phyloP scores from a whole-genome alignment of 2,888 invertebrate species.

The Thymelicus lineola region DNA sequence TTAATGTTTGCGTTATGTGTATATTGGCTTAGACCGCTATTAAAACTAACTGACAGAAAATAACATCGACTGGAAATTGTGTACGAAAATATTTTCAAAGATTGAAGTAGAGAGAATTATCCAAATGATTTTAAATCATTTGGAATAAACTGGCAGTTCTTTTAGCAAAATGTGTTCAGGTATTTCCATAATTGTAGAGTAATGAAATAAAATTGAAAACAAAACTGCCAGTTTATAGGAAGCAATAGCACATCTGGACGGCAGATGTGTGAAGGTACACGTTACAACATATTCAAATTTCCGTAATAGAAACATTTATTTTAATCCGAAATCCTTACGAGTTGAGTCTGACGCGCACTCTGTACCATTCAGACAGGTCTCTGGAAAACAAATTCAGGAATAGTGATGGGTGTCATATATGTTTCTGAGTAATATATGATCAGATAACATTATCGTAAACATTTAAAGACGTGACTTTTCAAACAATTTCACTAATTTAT shows the following conservation, averaged over 20 bases:
- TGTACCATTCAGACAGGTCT: conserved; percentile 92
- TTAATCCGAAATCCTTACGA: conserved; percentile 89
- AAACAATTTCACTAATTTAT: not conserved
- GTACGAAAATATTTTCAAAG: conserved; percentile 51
- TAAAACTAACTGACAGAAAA: conserved; percentile 26
- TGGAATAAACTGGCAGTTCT: conserved; percentile 77
- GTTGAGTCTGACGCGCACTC: conserved; percentile 93
- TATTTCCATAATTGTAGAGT: not conserved
- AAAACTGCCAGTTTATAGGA: conserved; percentile 80
- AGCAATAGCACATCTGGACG: conserved; percentile 82
- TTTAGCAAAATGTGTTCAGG: conserved; percentile 21
- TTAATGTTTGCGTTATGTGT: conserved; percentile 34
- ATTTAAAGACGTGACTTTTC: conserved; percentile 14
- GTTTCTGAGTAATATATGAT: conserved; percentile 49
- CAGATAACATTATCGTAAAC: conserved; percentile 8
- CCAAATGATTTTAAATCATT: conserved; percentile 55
- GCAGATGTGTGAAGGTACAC: conserved; percentile 82
- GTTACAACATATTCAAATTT: conserved; percentile 79
- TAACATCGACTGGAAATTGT: conserved; percentile 34
- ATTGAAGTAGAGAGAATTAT: conserved; percentile 65
- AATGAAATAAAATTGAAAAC: conserved; percentile 41
- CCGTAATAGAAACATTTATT: conserved; percentile 80
- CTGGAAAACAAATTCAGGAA: conserved; percentile 84
- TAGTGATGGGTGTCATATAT: conserved; percentile 74
- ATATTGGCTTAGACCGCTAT: conserved; percentile 28